Evolutionary conservation across 2,113 vertebrate species (phyloP).

Genomic region (Pyxicephalus adspersus): DNA sequence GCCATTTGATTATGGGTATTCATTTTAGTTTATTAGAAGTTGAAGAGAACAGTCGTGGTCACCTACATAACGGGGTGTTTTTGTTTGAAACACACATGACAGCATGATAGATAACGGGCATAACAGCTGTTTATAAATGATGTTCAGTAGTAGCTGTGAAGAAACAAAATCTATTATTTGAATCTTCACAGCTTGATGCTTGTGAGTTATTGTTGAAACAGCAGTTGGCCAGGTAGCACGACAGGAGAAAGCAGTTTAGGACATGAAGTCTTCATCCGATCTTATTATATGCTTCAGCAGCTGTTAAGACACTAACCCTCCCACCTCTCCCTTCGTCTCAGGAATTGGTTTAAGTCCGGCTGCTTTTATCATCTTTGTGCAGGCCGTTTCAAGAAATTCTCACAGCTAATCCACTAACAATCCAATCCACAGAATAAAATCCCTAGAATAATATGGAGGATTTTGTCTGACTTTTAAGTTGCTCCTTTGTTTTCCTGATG

Average conservation of each 20-base stretch:
- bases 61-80: constrained; percentile 5
- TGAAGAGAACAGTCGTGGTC: constrained; percentile 5
- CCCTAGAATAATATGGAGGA: constrained; percentile 37
- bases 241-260: constrained; percentile 57
- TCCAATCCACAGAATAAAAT: constrained; percentile 40
- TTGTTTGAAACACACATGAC: neutral
- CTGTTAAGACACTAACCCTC: constrained; percentile 52
- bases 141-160: constrained; percentile 21
- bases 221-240: constrained; percentile 38
- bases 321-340: constrained; percentile 19
- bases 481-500: neutral
- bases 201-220: constrained; percentile 41
- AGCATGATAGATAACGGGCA: constrained; percentile 15
- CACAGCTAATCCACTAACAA: constrained; percentile 34
- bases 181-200: constrained; percentile 44
- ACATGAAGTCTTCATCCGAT: constrained; percentile 58
- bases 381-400: constrained; percentile 18
- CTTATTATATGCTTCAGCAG: constrained; percentile 57
- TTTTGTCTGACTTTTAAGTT: constrained; percentile 14
- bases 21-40: constrained; percentile 17
- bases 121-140: constrained; percentile 24
- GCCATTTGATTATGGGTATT: neutral
- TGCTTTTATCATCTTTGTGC: constrained; percentile 35
- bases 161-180: constrained; percentile 34
- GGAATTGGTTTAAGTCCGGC: constrained; percentile 29